Evolutionary conservation across 1,140 invertebrate genomes (phyloP), one percentile per base, ranked within the genome.

Genomic region (Luehdorfia chinensis): DNA sequence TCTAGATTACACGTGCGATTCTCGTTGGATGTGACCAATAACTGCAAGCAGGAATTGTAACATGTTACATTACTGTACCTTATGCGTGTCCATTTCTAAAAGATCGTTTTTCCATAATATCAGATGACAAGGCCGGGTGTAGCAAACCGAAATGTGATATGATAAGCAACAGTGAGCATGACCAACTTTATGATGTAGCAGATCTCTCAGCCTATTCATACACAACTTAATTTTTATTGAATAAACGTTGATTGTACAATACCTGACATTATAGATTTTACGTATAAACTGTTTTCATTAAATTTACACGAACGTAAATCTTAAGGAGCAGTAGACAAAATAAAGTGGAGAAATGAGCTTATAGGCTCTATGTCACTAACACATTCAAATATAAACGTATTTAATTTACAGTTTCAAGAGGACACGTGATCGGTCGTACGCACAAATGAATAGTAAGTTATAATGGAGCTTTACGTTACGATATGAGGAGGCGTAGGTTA

Each of bases 61-160:
- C 59, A 73, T 55, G 76, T 74, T 70, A 75, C 55, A 44, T 73
- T 55, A 69, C 34, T 36, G 62, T 66, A 66, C 62, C 59, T 47
- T 71, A 70, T 64, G 57, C 60, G 68, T 76, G 59, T 74, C 63
- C 49, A 68, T 54, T 71, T 66, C 55, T 60, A 64, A 12, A 47
- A 59, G 54, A 78, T 85, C 61, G 44, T 61, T 67, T 85, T 70
- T 65, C 79, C 18, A n/a, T n/a, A 47, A 63, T 83, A 77, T 84
- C 65, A 50, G 32, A 59, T 85, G 64, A 70, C 81, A 79, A 80
- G 78, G 83, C 61, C 71, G 64, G 55, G 41, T 55, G 61, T 50
- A 60, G 60, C 49, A 51, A 65, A 66, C 67, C 78, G 69, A 72
- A 75, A 83, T 83, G 72, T 71, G 71, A 81, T 72, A 72, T 77